phyloP scores from a whole-genome alignment of 2,113 vertebrate genomes.

The Ivindomyrus marchei region DNA sequence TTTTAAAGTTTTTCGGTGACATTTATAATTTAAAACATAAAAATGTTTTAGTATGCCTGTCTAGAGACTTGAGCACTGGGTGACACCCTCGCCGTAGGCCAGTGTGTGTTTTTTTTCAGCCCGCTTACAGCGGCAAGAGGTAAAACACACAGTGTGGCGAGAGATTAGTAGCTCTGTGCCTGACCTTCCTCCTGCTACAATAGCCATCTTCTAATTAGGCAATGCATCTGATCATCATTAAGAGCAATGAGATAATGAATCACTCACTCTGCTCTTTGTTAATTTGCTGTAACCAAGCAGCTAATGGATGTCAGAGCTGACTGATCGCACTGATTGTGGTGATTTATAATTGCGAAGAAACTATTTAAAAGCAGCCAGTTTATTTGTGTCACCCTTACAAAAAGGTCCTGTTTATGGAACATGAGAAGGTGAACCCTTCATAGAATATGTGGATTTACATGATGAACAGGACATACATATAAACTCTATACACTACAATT shows the following conservation, averaged over 20 bases:
- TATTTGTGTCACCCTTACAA: slow-evolving; percentile 64
- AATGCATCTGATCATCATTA: slow-evolving; percentile 95
- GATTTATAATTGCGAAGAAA: slow-evolving; percentile 88
- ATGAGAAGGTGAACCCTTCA: background rate
- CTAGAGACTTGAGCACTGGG: background rate
- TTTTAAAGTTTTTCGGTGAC: background rate
- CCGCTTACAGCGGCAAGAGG: slow-evolving; percentile 42
- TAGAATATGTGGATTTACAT: background rate
- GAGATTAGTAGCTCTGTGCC: slow-evolving; percentile 72
- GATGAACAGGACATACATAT: background rate
- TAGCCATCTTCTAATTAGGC: slow-evolving; percentile 85
- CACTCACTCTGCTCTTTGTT: slow-evolving; percentile 85
- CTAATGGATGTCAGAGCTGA: slow-evolving; percentile 93
- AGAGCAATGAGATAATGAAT: slow-evolving; percentile 90
- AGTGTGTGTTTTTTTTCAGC: slow-evolving; percentile 46
- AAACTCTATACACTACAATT: slow-evolving; percentile 22
- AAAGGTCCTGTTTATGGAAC: background rate
- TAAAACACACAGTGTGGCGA: slow-evolving; percentile 52
- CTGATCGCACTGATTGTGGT: slow-evolving; percentile 86
- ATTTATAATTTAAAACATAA: background rate
- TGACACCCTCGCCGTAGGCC: background rate
- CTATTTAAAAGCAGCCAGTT: slow-evolving; percentile 80
- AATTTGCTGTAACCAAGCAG: slow-evolving; percentile 88
- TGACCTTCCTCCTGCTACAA: slow-evolving; percentile 79
- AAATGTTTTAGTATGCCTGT: background rate